These are phyloP conservation scores for Leucophenga montana DNA, from an alignment of 2,888 invertebrate species.

Conservation along the genomic window DNA sequence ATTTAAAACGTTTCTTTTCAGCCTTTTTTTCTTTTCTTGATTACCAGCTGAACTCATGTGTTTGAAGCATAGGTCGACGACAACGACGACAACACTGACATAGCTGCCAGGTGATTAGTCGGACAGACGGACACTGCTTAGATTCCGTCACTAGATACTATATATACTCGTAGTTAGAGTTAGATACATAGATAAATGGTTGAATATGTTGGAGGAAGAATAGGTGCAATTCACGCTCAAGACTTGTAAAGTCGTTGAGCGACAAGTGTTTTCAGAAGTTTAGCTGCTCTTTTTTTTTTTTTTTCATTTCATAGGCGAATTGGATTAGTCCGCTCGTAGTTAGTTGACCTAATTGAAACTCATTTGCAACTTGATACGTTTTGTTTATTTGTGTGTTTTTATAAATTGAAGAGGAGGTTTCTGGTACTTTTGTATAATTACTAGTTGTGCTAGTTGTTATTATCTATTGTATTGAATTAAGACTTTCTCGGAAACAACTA, in stretches of 20 bases:
- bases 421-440: background rate
- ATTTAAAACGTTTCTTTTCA: background rate
- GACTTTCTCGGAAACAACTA: too few species aligned
- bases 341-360: constrained; percentile 22
- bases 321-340: background rate
- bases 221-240: background rate
- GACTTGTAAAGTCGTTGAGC: constrained; percentile 5
- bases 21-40: background rate
- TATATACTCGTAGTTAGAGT: too few species aligned
- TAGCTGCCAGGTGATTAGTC: background rate
- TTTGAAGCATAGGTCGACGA: background rate
- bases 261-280: constrained; percentile 27
- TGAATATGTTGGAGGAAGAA: background rate
- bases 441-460: too few species aligned
- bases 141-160: too few species aligned
- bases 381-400: background rate
- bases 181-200: background rate
- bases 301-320: background rate
- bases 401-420: constrained; percentile 5
- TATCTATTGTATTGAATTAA: too few species aligned
- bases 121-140: background rate
- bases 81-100: too few species aligned
- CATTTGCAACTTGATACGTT: constrained; percentile 21
- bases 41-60: background rate
- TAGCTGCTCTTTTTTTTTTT: background rate